Base-by-base conservation (phyloP, 2,888 invertebrate species). In the Agonopterix arenella region DNA sequence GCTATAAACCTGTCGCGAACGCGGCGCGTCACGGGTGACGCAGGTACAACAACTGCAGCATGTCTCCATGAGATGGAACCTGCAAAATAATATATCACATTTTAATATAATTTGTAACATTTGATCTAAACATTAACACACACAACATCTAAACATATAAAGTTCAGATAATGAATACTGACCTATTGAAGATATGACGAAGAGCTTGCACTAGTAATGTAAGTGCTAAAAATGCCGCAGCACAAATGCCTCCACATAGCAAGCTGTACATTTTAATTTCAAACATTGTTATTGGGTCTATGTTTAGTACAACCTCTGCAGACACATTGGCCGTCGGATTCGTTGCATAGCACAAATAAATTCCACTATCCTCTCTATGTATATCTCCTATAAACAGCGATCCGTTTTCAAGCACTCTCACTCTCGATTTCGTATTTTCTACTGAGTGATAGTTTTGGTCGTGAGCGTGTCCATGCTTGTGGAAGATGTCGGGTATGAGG, bases 281-380 rank as follows among this genome's bases (percentile, higher is more conserved):
- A 70, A 93, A 93, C 89, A 97, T 94, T 52, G 96, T 93, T 67
- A 94, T 92, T 11, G 97, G 97, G 80, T 97, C 96, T 73, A 98
- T 94, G 73, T 94, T 94, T 50, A 97, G 89, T 47, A 93, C 71
- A 38, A 97, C 93, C 64, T 93, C 92, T 45, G 92, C 91, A 1
- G 96, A 94, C 36, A 91, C 88, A 75, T 96, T 97, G 49, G 94
- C 95, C 57, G 95, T 90, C 11, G 96, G 93, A 84, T 97, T 97
- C 65, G 94, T 92, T 43, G 96, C 97, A 70, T 93, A 93, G 75
- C 98, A 98, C 54, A 93, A 91, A 84, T 98, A 98, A 36, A 92
- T 86, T 48, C 97, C 97, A 62, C 95, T 94, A 82, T 97, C 97
- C 69, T 93, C 92, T 59, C 95, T 91, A 42, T 93, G 92, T 52